phyloP scores from a whole-genome alignment of 64 coral and sea anemone genomes.

The Pocillopora verrucosa region DNA sequence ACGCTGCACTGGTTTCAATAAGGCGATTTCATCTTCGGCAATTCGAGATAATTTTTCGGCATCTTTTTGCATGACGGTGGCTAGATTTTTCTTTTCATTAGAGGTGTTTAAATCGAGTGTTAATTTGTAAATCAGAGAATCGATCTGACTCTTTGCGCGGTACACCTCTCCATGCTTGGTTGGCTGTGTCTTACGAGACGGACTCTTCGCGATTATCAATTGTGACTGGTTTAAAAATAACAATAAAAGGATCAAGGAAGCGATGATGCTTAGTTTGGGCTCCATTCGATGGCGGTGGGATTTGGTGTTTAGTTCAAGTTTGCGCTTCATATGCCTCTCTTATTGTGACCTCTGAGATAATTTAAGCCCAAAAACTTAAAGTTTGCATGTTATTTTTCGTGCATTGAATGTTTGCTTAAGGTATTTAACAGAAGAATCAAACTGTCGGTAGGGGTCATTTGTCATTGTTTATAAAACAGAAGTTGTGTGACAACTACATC shows the following conservation, averaged over 20 bases:
- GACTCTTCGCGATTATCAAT: neutral
- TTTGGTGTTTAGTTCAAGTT: neutral
- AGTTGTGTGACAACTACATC: no score
- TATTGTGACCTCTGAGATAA: no score
- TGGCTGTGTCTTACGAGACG: neutral
- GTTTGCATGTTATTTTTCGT: constrained; percentile 14
- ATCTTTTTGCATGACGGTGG: neutral
- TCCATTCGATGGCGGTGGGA: neutral
- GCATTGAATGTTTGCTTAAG: neutral
- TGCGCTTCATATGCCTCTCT: no score
- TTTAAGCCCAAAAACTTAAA: no score
- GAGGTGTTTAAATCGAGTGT: constrained; percentile 9
- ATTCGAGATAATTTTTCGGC: neutral
- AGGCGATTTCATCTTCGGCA: neutral
- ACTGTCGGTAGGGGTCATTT: no score
- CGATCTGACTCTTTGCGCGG: constrained; percentile 24
- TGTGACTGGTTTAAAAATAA: neutral
- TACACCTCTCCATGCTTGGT: neutral
- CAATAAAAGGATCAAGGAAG: neutral
- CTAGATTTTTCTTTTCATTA: constrained; percentile 22
- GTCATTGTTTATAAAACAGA: no score
- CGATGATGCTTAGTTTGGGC: neutral
- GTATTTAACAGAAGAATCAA: no score
- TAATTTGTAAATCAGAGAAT: constrained; percentile 29
- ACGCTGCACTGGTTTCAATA: neutral